phyloP scores from a whole-genome alignment of 2,113 vertebrate species.

The Pleuronectes platessa region DNA sequence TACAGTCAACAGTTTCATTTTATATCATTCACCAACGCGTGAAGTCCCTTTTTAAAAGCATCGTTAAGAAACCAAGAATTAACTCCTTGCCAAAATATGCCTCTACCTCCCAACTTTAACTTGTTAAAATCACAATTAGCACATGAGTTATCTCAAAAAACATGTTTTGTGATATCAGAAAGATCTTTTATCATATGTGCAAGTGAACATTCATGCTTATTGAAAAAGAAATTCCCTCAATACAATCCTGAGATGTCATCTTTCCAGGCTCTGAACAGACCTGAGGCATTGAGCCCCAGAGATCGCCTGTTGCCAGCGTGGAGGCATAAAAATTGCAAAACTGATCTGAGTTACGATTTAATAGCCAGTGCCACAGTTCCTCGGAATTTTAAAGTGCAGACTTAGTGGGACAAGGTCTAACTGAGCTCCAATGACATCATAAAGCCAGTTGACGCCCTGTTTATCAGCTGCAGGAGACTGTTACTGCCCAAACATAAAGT shows the following conservation, averaged over 20 bases:
- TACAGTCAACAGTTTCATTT: background rate
- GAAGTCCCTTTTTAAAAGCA: background rate
- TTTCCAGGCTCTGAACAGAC: background rate
- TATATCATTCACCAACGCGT: background rate
- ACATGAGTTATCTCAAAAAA: background rate
- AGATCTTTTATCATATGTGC: background rate
- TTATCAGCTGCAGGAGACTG: background rate
- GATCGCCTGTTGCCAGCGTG: too few relatives aligned
- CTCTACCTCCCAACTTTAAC: background rate
- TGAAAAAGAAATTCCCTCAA: background rate
- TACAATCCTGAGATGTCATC: background rate
- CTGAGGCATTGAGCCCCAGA: too few relatives aligned
- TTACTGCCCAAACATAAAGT: background rate
- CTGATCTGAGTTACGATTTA: background rate
- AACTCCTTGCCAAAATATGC: background rate
- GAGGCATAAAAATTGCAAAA: background rate
- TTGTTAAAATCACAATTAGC: too few relatives aligned
- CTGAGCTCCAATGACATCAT: background rate
- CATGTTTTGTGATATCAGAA: background rate
- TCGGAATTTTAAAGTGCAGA: background rate
- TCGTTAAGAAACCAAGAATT: background rate
- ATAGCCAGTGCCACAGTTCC: background rate
- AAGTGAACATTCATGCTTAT: background rate
- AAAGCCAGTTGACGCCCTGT: background rate
- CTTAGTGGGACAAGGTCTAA: background rate